Evolutionary conservation across 1,140 invertebrate genomes (phyloP).

Genomic region (Papilio polyxenes): DNA sequence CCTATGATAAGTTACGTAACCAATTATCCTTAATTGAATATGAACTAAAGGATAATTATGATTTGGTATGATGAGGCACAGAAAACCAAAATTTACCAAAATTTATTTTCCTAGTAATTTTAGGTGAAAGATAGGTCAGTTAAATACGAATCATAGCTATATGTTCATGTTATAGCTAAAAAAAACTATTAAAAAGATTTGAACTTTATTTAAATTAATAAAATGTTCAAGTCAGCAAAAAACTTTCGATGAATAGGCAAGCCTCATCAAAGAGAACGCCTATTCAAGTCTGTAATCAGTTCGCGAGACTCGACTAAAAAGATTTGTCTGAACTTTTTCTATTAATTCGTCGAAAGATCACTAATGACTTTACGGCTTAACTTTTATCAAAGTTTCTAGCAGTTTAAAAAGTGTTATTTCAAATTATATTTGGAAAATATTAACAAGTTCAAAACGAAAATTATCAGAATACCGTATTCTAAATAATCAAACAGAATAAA

Average conservation of each 20-base stretch:
- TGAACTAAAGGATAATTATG: too few relatives aligned
- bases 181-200: too few relatives aligned
- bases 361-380: background rate
- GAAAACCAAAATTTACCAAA: too few relatives aligned
- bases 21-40: too few relatives aligned
- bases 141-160: too few relatives aligned
- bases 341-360: background rate
- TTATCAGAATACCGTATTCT: background rate
- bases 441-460: background rate
- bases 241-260: background rate
- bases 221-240: background rate
- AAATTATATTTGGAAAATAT: background rate
- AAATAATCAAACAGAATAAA: conserved; percentile 26
- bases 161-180: too few relatives aligned
- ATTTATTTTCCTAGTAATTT: too few relatives aligned
- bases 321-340: background rate
- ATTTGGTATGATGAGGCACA: too few relatives aligned
- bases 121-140: too few relatives aligned
- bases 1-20: too few relatives aligned
- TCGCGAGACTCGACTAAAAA: background rate
- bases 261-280: background rate
- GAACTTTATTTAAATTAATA: too few relatives aligned
- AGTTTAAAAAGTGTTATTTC: background rate
- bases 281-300: background rate
- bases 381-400: background rate